phyloP scores from a whole-genome alignment of 2,888 invertebrate genomes.

The Apotomis betuletana region DNA sequence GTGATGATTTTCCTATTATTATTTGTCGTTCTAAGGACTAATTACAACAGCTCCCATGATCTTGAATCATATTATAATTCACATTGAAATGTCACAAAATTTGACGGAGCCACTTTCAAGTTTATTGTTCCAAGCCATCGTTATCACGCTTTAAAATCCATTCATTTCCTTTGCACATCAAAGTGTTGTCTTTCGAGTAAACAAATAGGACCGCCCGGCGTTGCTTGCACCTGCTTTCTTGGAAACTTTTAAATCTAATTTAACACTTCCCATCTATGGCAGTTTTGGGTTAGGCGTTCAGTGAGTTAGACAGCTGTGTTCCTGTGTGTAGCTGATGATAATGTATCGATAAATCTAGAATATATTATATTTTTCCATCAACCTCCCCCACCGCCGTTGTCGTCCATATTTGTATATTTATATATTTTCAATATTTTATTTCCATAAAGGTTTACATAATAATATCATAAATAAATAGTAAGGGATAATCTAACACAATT shows the following conservation, averaged over 20 bases:
- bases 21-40: too few species aligned
- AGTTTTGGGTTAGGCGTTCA: conserved; percentile 25
- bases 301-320: neutral
- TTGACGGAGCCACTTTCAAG: neutral
- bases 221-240: conserved; percentile 65
- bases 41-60: too few species aligned
- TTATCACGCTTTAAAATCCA: conserved; percentile 10
- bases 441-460: too few species aligned
- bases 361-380: too few species aligned
- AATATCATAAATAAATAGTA: too few species aligned
- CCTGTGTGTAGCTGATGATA: neutral
- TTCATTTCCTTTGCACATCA: conserved; percentile 50
- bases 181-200: conserved; percentile 50
- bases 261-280: conserved; percentile 4
- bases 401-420: too few species aligned
- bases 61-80: too few species aligned
- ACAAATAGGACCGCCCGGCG: conserved; percentile 47
- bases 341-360: too few species aligned
- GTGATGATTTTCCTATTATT: too few species aligned
- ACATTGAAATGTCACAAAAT: neutral
- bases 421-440: too few species aligned
- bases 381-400: too few species aligned
- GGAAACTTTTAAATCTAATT: conserved; percentile 45
- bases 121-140: conserved; percentile 14
- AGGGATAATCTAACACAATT: too few species aligned